phyloP scores from a whole-genome alignment of 1,140 invertebrate genomes.

The Prorops nasuta region DNA sequence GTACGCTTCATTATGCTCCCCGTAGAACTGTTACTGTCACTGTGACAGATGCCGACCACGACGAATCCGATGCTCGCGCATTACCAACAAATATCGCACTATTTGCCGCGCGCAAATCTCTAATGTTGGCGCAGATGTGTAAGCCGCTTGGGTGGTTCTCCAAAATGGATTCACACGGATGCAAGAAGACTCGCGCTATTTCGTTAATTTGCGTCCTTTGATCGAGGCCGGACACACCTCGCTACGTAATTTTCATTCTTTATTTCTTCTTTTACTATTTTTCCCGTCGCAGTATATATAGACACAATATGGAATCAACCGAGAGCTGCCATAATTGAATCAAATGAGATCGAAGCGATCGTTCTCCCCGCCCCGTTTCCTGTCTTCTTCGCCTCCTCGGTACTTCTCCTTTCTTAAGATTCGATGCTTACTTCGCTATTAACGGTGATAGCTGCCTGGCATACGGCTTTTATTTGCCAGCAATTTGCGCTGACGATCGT shows the following conservation, averaged over 20 bases:
- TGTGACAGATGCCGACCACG: slow-evolving; percentile 33
- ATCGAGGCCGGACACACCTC: slow-evolving; percentile 2
- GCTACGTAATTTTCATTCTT: slow-evolving; percentile 14
- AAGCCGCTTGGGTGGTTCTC: slow-evolving; percentile 31
- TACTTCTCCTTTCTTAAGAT: neutral
- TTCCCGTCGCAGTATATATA: too few relatives aligned
- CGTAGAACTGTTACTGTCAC: too few relatives aligned
- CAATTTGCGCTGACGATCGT: slow-evolving; percentile 44
- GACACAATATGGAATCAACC: too few relatives aligned
- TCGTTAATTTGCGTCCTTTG: slow-evolving; percentile 16
- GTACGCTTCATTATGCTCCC: slow-evolving; percentile 32
- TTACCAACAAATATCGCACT: slow-evolving; percentile 38
- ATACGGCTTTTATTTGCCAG: slow-evolving; percentile 49
- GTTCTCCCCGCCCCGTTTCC: slow-evolving; percentile 10
- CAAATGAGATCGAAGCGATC: slow-evolving; percentile 34
- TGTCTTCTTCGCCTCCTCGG: neutral
- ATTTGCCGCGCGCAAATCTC: slow-evolving; percentile 25
- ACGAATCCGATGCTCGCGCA: slow-evolving; percentile 32
- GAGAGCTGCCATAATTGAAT: slow-evolving; percentile 47
- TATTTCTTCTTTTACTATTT: slow-evolving; percentile 9
- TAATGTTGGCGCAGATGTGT: slow-evolving; percentile 28
- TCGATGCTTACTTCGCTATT: neutral
- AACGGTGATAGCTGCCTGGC: neutral
- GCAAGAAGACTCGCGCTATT: slow-evolving; percentile 3
- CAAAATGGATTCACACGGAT: slow-evolving; percentile 17